A percentile compares a stretch with the other conserved stretches of the same genome.
Conservation (phyloP, 2,113 vertebrate genomes). For the Megatriorchis doriae region DNA sequence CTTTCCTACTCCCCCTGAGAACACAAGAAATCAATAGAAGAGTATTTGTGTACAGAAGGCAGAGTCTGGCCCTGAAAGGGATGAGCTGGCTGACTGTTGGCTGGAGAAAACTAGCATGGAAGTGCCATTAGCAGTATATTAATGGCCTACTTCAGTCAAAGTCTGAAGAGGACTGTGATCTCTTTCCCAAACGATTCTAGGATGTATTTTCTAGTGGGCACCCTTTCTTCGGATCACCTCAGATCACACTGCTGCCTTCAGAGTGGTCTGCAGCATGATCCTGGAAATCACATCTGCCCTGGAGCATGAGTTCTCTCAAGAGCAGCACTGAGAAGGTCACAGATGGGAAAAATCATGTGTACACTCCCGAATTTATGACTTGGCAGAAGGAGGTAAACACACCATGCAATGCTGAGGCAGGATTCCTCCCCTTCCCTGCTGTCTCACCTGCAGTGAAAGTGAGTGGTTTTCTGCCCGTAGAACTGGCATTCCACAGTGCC, state of each 20-base stretch:
- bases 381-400: neutral
- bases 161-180: neutral
- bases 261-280: neutral
- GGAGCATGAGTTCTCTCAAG: neutral
- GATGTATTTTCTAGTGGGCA: neutral
- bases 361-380: neutral
- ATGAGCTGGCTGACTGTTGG: neutral
- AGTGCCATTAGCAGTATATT: neutral
- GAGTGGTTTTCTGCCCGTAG: conserved; percentile 98
- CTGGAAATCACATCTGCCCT: neutral
- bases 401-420: neutral
- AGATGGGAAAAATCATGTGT: neutral
- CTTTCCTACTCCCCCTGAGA: neutral
- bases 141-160: neutral
- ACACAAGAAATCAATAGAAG: neutral
- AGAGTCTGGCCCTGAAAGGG: neutral
- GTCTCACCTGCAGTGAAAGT: conserved; percentile 97
- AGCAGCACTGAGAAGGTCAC: neutral
- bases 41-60: neutral
- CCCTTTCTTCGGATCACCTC: neutral
- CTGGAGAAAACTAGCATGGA: neutral
- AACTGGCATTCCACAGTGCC: conserved; percentile 95
- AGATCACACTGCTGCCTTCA: neutral
- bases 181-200: neutral
- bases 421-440: neutral